A percentile compares a stretch with the other conserved stretches of the same genome.
Evolutionary conservation across 1,140 invertebrate genomes (phyloP).

Genomic region (Caenorhabditis inopinata): DNA sequence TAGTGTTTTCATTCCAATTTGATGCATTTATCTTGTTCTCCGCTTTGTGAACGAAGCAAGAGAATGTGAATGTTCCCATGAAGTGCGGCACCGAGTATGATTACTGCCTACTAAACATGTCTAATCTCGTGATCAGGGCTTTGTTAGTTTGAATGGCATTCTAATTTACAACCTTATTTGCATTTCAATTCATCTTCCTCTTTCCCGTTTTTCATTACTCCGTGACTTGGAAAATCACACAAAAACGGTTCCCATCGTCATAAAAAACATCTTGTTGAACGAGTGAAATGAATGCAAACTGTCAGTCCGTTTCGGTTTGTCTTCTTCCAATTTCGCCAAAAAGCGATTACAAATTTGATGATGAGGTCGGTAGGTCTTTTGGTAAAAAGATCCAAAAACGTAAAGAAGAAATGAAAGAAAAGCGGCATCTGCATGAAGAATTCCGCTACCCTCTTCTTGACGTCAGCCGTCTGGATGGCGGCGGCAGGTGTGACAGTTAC

Average conservation of each 20-base stretch:
- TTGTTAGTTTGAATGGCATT: slow-evolving; percentile 20
- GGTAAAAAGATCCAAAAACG: background rate
- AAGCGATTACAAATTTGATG: slow-evolving; percentile 28
- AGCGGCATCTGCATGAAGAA: slow-evolving; percentile 4
- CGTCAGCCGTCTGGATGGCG: slow-evolving; percentile 7
- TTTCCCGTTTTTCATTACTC: background rate
- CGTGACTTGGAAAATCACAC: background rate
- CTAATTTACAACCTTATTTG: slow-evolving; percentile 28
- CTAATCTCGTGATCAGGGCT: background rate
- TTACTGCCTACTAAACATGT: slow-evolving; percentile 15
- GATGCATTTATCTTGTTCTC: too few relatives aligned
- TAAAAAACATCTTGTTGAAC: slow-evolving; percentile 8
- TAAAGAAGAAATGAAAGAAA: background rate
- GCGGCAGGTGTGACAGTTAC: background rate
- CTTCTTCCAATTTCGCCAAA: background rate
- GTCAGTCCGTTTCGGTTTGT: slow-evolving; percentile 24
- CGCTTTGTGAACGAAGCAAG: too few relatives aligned
- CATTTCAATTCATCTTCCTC: background rate
- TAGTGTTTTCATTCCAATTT: too few relatives aligned
- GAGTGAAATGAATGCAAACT: slow-evolving; percentile 14
- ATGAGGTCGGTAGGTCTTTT: slow-evolving; percentile 31
- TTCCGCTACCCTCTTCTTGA: background rate
- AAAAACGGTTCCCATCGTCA: slow-evolving; percentile 22
- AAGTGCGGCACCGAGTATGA: background rate
- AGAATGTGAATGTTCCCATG: background rate